Evolutionary conservation across 2,888 invertebrate genomes (phyloP).

Genomic region (Troilus luridus): DNA sequence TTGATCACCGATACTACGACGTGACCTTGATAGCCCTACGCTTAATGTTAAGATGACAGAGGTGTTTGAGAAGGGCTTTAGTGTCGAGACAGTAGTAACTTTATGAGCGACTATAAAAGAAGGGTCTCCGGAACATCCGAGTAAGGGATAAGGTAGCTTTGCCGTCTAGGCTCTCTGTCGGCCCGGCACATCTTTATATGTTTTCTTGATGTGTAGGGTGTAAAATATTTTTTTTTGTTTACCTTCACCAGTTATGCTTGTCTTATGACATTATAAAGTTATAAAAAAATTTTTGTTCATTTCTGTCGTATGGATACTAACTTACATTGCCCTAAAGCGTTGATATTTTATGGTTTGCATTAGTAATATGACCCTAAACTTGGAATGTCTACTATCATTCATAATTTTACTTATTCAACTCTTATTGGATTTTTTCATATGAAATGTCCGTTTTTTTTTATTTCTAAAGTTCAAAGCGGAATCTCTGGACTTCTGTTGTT

Average conservation of each 20-base stretch:
- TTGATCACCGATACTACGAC: neutral
- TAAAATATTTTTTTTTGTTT: neutral
- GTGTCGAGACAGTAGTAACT: neutral
- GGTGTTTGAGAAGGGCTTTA: neutral
- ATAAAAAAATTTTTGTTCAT: neutral
- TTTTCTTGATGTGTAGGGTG: neutral
- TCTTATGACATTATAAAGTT: neutral
- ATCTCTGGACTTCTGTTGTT: no score
- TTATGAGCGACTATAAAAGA: neutral
- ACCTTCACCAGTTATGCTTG: neutral
- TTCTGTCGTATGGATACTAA: neutral
- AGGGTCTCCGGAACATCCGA: neutral
- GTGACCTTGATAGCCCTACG: neutral
- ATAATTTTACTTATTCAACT: no score
- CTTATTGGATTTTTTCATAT: no score
- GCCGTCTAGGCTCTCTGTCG: neutral
- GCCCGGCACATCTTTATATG: neutral
- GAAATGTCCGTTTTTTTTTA: no score
- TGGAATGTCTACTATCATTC: no score
- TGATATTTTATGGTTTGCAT: neutral
- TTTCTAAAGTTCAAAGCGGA: no score
- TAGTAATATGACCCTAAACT: neutral
- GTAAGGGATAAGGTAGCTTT: conserved; percentile 17
- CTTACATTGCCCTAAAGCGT: neutral
- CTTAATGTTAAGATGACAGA: neutral